Conservation (phyloP, 1,140 invertebrate genomes). For the Asbolus verrucosus region DNA sequence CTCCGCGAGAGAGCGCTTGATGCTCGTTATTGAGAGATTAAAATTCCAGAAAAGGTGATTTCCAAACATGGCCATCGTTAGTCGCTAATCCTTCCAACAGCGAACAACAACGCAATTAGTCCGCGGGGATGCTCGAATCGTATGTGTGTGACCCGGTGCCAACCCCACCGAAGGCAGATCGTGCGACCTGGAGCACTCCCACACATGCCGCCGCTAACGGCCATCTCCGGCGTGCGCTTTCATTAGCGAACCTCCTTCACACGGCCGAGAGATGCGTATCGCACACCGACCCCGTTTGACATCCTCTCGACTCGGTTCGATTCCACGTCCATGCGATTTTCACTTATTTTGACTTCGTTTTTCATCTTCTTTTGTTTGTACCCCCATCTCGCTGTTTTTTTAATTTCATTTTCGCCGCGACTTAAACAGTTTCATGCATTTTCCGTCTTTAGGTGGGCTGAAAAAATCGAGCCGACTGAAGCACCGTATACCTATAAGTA, state of each 20-base stretch:
- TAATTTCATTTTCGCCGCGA: no score
- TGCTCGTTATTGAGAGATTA: neutral
- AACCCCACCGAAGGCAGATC: slow-evolving; percentile 6
- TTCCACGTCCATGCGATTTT: no score
- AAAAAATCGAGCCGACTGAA: no score
- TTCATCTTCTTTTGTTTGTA: no score
- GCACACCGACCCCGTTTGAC: slow-evolving; percentile 11
- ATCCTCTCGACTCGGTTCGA: no score
- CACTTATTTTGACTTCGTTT: no score
- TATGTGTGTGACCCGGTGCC: neutral
- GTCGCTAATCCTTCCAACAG: neutral
- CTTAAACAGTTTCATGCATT: no score
- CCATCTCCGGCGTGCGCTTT: slow-evolving; percentile 24
- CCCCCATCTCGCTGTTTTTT: no score
- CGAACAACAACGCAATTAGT: neutral
- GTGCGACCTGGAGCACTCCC: slow-evolving; percentile 37
- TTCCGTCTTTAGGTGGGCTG: no score
- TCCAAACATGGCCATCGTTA: neutral
- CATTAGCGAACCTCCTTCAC: slow-evolving; percentile 44
- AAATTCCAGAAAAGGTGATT: neutral
- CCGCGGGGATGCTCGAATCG: neutral
- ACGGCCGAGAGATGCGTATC: slow-evolving; percentile 43
- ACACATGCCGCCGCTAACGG: slow-evolving; percentile 42
- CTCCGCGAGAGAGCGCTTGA: neutral
- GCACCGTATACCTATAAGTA: no score